Base-by-base conservation (phyloP, 2,113 vertebrate species). In the Stomatorhinus ivindoensis region DNA sequence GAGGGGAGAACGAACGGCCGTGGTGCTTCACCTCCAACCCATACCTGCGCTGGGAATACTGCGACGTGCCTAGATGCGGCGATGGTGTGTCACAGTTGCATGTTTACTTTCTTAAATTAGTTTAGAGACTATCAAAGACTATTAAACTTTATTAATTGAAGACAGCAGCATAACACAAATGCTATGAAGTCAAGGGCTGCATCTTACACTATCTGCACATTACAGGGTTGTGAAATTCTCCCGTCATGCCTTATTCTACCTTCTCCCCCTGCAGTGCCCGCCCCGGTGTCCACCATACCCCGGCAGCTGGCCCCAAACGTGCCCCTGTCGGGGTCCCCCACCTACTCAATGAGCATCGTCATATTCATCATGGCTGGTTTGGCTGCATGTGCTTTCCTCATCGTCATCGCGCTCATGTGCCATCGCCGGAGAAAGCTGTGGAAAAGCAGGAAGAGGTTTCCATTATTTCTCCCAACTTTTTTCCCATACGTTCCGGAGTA, bases 271-370 rank as follows among this genome's bases (percentile, higher is more conserved):
- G 94, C 90, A 91, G 95, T 92, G 2, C 92, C 94, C 19, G 91
- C 93, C 35, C 89, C 95, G 39, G 94, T 95, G 91, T 93, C 94
- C 0, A 92, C 94, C 88, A 94, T 94, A 91, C 94, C 96, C 89
- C 96, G 4, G 90, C 94, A 90, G 89, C 93, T 94, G 2, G 92
- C 94, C 82, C 94, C 91, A 89, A 90, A 94, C 65, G 90, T 93
- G 55, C 93, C 94, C 88, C 90, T 92, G 19, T 91, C 92, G 0
- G 94, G 95, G 15, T 97, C 97, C 8, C 97, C 98, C 0, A 94
- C 96, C 0, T 97, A 97, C 93, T 97, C 98, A 89, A 98, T 99
- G 98, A 98, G 95, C 0, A 94, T 99, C 90, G 97, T 99, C 46
- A 95, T 99, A 89, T 96, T 97, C 0, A 92, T 97, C 89, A 96